Conservation (phyloP, 2,113 vertebrate genomes). For the Notothenia coriiceps region DNA sequence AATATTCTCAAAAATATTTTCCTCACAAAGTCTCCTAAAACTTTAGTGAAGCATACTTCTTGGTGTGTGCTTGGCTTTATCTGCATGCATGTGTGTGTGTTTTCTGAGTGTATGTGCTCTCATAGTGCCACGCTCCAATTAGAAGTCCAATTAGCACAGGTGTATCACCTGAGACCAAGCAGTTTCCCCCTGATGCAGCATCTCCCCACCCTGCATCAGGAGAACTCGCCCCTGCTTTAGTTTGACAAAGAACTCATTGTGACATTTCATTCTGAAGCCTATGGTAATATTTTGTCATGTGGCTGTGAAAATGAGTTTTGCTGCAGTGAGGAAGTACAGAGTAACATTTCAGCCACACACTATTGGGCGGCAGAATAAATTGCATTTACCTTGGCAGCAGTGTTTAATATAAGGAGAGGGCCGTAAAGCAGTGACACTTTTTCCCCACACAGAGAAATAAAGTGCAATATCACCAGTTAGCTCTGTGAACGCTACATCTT, state of each 20-base stretch:
- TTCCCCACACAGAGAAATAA: constrained; percentile 29
- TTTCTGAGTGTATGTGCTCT: constrained; percentile 15
- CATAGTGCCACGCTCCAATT: constrained; percentile 43
- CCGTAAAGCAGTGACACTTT: constrained; percentile 6
- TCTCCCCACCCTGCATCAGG: constrained; percentile 14
- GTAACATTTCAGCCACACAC: constrained; percentile 15
- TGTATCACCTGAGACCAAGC: constrained; percentile 67
- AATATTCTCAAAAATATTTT: background rate
- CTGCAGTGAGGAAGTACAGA: constrained; percentile 35
- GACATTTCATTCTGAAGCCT: constrained; percentile 36
- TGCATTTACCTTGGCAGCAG: constrained; percentile 34
- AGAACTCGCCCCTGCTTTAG: constrained; percentile 16
- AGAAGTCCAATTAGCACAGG: constrained; percentile 62
- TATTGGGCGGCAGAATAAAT: constrained; percentile 29
- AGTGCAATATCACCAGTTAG: constrained; percentile 12
- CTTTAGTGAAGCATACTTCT: background rate
- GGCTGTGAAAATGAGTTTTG: constrained; percentile 53
- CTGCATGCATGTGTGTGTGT: background rate
- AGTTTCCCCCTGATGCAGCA: constrained; percentile 6
- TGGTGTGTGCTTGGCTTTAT: constrained; percentile 14
- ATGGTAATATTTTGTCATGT: constrained; percentile 57
- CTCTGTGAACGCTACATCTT: constrained; percentile 3
- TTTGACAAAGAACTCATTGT: constrained; percentile 54
- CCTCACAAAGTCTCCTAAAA: background rate
- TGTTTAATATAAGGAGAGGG: constrained; percentile 31